phyloP scores from a whole-genome alignment of 2,797 vertebrate genomes.

The Cetoscarus ocellatus region DNA sequence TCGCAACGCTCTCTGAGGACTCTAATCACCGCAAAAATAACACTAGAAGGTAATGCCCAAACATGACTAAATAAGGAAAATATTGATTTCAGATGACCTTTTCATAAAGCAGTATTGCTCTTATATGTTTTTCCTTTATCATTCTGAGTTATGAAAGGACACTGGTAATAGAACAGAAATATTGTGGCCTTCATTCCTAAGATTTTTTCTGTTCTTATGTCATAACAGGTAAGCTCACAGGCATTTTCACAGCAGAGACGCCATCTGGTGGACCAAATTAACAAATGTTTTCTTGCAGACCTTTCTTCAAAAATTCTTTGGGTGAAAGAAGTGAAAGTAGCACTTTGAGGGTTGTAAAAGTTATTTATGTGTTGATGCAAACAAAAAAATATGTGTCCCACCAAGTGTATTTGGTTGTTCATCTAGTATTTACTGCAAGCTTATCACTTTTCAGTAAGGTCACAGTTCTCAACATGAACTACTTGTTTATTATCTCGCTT shows the following conservation, averaged over 20 bases:
- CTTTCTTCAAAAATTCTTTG: no score
- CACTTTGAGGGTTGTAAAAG: no score
- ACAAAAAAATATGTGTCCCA: no score
- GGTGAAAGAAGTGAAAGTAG: no score
- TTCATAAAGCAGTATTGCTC: not conserved
- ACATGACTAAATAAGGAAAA: not conserved
- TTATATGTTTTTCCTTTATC: not conserved
- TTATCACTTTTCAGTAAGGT: no score
- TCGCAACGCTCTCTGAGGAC: slow-evolving; percentile 91
- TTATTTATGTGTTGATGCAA: no score
- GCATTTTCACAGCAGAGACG: not conserved
- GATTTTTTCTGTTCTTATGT: slow-evolving; percentile 4
- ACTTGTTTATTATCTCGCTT: no score
- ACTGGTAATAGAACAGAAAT: not conserved
- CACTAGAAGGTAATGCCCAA: slow-evolving; percentile 66
- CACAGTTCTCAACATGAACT: no score
- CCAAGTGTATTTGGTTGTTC: no score
- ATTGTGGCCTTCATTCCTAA: not conserved
- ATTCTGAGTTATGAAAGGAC: not conserved
- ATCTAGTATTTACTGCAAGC: no score
- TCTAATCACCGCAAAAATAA: slow-evolving; percentile 63
- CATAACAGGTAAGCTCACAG: slow-evolving; percentile 6
- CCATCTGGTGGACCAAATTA: slow-evolving; percentile 23
- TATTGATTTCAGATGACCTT: no score
- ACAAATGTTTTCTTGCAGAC: no score